phyloP scores from a whole-genome alignment of 2,113 vertebrate species.

The Labeo catla region DNA sequence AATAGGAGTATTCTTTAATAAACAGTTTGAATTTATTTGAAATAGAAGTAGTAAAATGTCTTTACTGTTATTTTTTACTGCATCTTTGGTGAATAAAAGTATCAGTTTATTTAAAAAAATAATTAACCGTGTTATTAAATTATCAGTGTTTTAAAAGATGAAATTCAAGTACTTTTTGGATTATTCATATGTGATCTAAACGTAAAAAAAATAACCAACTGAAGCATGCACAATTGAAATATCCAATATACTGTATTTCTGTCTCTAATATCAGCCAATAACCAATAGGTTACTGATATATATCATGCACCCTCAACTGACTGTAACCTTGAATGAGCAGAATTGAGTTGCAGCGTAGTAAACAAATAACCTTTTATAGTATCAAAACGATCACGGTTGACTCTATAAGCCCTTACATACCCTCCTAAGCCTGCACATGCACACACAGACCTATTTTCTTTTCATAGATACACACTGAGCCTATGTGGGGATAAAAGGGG shows the following conservation, averaged over 20 bases:
- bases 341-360: neutral
- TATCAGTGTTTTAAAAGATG: neutral
- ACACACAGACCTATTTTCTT: neutral
- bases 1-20: neutral
- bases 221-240: neutral
- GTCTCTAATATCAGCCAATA: neutral
- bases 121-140: neutral
- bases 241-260: neutral
- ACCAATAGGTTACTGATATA: neutral
- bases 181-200: neutral
- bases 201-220: neutral
- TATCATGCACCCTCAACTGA: neutral
- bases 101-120: neutral
- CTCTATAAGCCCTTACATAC: neutral
- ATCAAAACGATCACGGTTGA: neutral
- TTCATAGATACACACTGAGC: neutral
- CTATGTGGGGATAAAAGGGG: constrained; percentile 13
- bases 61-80: neutral
- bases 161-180: neutral
- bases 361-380: neutral
- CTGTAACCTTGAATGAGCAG: neutral
- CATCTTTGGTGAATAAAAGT: neutral
- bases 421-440: neutral
- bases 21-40: no score
- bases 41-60: no score